These are phyloP conservation scores for Cinara cedri DNA, from an alignment of 2,888 invertebrate species.

Conservation along the genomic window DNA sequence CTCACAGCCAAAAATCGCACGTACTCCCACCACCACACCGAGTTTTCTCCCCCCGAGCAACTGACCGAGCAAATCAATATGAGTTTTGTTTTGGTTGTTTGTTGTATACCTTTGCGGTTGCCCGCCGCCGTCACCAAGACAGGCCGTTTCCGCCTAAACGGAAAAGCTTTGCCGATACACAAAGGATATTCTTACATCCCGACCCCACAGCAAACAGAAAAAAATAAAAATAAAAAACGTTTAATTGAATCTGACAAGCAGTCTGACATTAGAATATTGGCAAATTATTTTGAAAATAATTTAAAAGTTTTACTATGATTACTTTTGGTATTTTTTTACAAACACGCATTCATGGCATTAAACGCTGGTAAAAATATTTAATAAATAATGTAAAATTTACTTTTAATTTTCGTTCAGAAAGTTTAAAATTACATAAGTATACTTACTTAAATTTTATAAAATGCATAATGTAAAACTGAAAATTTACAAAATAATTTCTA, in stretches of 20 bases:
- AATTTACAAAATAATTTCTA: background rate
- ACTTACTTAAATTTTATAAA: background rate
- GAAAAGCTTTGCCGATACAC: conserved; percentile 7
- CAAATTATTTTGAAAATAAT: too few species aligned
- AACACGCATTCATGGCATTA: too few species aligned
- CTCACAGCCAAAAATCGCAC: conserved; percentile 20
- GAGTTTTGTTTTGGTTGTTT: conserved; percentile 39
- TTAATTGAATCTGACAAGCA: conserved; percentile 6
- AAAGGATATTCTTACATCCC: too few species aligned
- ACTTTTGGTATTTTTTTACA: too few species aligned
- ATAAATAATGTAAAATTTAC: background rate
- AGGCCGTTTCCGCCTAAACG: background rate
- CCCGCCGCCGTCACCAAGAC: background rate
- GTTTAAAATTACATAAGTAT: background rate
- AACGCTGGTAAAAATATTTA: too few species aligned
- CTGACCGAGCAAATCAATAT: conserved; percentile 50
- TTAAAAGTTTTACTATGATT: too few species aligned
- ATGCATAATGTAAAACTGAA: background rate
- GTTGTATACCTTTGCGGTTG: conserved; percentile 9
- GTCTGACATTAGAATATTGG: conserved; percentile 6
- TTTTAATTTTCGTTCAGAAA: background rate
- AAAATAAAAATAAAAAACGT: conserved; percentile 4
- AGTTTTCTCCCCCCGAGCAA: background rate
- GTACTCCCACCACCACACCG: background rate
- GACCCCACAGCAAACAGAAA: too few species aligned